Percentiles rank a stretch among this genome's conserved stretches.
Evolutionary conservation across 1,140 invertebrate genomes (phyloP).

Genomic region (Brachionus sp.): DNA sequence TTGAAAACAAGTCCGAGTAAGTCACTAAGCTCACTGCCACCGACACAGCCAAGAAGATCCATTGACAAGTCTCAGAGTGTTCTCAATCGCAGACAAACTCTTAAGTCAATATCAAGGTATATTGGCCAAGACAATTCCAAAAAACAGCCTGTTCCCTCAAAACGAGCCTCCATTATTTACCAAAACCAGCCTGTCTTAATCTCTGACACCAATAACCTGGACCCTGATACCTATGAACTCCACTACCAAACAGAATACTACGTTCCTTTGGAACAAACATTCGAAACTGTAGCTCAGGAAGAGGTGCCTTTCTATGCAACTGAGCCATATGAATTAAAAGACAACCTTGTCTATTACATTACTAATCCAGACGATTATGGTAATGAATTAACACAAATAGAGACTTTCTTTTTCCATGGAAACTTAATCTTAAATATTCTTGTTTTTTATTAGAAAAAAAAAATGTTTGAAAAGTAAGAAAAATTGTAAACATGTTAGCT

Average conservation of each 20-base stretch:
- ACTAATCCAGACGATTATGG: conserved; percentile 26
- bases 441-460: background rate
- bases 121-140: background rate
- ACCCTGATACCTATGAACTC: background rate
- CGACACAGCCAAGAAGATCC: conserved; percentile 14
- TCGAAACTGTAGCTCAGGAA: background rate
- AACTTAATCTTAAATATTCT: background rate
- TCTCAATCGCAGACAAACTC: background rate
- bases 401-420: conserved; percentile 10
- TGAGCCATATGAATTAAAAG: background rate
- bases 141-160: background rate
- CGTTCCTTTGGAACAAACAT: background rate
- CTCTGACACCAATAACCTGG: background rate
- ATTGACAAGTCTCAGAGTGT: background rate
- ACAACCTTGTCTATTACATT: background rate
- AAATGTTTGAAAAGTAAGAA: background rate
- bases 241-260: background rate
- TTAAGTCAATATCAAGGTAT: conserved; percentile 23
- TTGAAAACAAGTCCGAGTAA: background rate
- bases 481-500: conserved; percentile 1
- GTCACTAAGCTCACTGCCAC: background rate
- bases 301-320: background rate
- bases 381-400: background rate
- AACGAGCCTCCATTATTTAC: background rate
- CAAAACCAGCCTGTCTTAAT: background rate